Conservation (phyloP, 2,113 vertebrate genomes). For the Cyphomyrus plagiostoma region DNA sequence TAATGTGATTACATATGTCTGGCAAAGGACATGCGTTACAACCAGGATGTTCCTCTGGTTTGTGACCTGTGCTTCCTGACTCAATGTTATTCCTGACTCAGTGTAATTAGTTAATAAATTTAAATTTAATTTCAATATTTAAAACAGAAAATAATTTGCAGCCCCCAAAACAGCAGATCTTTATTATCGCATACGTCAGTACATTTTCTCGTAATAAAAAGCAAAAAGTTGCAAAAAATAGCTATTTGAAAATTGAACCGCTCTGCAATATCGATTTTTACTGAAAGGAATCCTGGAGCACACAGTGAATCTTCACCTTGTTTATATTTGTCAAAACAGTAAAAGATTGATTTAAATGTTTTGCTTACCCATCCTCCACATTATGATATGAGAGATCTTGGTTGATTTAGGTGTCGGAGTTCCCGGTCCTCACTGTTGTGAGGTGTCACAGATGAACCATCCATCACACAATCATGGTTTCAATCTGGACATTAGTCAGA, state of each 20-base stretch:
- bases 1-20: neutral
- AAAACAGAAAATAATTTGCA: neutral
- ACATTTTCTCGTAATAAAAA: neutral
- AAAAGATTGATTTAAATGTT: neutral
- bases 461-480: neutral
- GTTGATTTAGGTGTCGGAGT: neutral
- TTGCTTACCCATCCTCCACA: neutral
- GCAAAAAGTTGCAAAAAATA: neutral
- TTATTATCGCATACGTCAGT: neutral
- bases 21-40: neutral
- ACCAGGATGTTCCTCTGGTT: neutral
- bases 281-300: neutral
- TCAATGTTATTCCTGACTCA: neutral
- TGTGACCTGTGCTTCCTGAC: neutral
- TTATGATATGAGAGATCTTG: neutral
- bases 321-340: neutral
- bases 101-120: neutral
- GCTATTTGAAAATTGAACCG: neutral
- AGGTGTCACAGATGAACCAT: constrained; percentile 13
- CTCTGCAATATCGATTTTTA: neutral
- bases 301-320: neutral
- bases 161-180: neutral
- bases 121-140: neutral
- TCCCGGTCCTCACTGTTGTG: constrained; percentile 6
- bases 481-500: constrained; percentile 16